These are phyloP conservation scores for Drosophila sordidapex DNA, from an alignment of 2,888 invertebrate genomes.

Conservation along the genomic window DNA sequence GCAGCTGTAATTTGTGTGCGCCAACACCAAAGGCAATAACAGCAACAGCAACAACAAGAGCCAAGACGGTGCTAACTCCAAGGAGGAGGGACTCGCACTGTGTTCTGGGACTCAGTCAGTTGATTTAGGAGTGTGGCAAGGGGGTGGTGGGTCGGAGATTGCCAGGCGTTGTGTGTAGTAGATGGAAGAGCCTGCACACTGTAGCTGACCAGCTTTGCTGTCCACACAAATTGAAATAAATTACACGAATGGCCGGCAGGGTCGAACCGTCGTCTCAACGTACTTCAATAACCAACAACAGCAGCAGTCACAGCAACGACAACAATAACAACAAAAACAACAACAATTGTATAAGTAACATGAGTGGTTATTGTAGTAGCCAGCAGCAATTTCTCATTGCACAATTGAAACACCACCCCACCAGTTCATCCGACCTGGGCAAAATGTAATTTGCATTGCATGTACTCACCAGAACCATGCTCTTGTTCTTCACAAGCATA, in stretches of 20 bases:
- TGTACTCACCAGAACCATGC: slow-evolving; percentile 88
- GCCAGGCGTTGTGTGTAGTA: slow-evolving; percentile 63
- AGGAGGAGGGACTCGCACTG: slow-evolving; percentile 8
- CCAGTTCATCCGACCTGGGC: not conserved
- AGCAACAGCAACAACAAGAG: slow-evolving; percentile 29
- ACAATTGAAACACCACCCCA: slow-evolving; percentile 55
- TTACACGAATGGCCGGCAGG: slow-evolving; percentile 70
- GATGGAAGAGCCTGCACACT: slow-evolving; percentile 71
- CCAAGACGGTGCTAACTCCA: slow-evolving; percentile 58
- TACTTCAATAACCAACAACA: slow-evolving; percentile 62
- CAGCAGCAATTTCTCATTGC: slow-evolving; percentile 42
- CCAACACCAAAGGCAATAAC: slow-evolving; percentile 71
- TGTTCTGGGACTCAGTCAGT: slow-evolving; percentile 32
- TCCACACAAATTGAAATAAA: slow-evolving; percentile 81
- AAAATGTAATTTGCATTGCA: slow-evolving; percentile 73
- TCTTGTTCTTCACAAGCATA: slow-evolving; percentile 88
- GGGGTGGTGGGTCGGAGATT: slow-evolving; percentile 2
- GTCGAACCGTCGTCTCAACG: slow-evolving; percentile 50
- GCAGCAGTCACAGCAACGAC: slow-evolving; percentile 13
- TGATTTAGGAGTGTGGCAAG: slow-evolving; percentile 71
- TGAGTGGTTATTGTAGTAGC: slow-evolving; percentile 70
- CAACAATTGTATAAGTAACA: slow-evolving; percentile 28
- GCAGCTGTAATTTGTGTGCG: slow-evolving; percentile 78
- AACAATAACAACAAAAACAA: slow-evolving; percentile 13
- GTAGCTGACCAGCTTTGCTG: slow-evolving; percentile 66